Base-by-base conservation (phyloP, 2,113 vertebrate species). In the Oncorhynchus mykiss region DNA sequence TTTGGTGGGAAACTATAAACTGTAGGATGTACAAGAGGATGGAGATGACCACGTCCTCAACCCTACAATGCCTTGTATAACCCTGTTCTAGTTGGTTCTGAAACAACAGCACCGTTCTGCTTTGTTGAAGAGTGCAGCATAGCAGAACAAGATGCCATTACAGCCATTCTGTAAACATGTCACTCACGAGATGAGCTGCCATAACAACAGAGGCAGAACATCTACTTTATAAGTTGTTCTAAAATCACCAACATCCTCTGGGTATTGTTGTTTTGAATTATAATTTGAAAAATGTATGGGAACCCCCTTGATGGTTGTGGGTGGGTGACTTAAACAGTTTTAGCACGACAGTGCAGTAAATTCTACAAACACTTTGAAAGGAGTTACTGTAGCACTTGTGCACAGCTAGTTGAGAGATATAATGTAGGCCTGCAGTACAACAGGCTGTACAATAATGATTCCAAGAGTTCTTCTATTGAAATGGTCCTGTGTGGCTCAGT, bases 121-220 rank as follows among this genome's bases (percentile, higher is more conserved):
- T 90, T 91, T 88, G 88, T 82, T 90, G 87, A 74, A 75, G 84
- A 86, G 85, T 72, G 89, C 90, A 91, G 87, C 85, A 80, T 73
- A 91, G 91, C 92, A 90, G 92, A 94, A 93, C 91, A 91, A 89
- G 80, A 86, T 88, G 87, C 87, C 82, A 88, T 91, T 90, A 89
- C 49, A 76, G 64, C 16, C 84, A 65, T 77, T 90, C 66, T 81
- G 82, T 90, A 91, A 94, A 92, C 92, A 93, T 90, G 91, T 78
- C 92, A 90, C 77, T 92, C 90, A 92, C 85, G 76, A 54, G 82
- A 82, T 81, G 82, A 83, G 6, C 57, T 62, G 12, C 67, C 18
- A 80, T 29, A 72, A 74, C 71, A 34, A 71, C 74, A 5, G 70
- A 16, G 72, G 22, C 14, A 77, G 76, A 24, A n/a, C 84, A 67